Percentiles rank a stretch among this genome's conserved stretches.
Conservation (phyloP, 53 echinoderm and acorn worm genomes). For the Holothuria leucospilota region DNA sequence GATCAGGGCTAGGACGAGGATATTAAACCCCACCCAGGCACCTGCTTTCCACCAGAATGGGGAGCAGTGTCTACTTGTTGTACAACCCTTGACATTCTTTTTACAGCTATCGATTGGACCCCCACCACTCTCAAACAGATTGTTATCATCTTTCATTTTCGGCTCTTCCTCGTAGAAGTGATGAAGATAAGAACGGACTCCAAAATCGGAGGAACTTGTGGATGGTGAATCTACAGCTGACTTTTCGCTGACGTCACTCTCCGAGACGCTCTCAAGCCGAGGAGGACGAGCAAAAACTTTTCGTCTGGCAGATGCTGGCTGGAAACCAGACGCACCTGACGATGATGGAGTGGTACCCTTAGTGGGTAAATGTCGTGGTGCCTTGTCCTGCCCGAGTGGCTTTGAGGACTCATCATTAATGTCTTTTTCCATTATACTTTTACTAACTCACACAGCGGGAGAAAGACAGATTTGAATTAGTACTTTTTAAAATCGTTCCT, state of each 20-base stretch:
- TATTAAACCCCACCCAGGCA: slow-evolving; percentile 90
- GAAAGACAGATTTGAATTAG: too few species aligned
- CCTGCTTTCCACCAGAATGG: slow-evolving; percentile 98
- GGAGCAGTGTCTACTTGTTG: slow-evolving; percentile 61
- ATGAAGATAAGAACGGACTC: slow-evolving; percentile 93
- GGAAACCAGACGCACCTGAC: slow-evolving; percentile 5
- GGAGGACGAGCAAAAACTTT: slow-evolving; percentile 89
- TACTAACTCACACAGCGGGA: too few species aligned
- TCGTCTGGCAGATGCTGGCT: slow-evolving; percentile 57
- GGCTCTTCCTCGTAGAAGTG: slow-evolving; percentile 98
- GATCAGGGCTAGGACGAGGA: slow-evolving; percentile 86
- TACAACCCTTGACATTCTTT: slow-evolving; percentile 34
- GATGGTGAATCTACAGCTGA: slow-evolving; percentile 71
- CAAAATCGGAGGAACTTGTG: slow-evolving; percentile 84
- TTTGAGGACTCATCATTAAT: not conserved
- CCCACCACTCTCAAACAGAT: slow-evolving; percentile 62
- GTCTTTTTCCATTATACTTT: not conserved
- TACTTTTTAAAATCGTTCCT: too few species aligned
- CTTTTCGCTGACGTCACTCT: slow-evolving; percentile 85
- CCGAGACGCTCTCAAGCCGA: slow-evolving; percentile 92
- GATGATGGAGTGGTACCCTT: slow-evolving; percentile 47
- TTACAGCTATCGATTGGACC: slow-evolving; percentile 55
- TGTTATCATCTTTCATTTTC: slow-evolving; percentile 67
- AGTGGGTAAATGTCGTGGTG: slow-evolving; percentile 61
- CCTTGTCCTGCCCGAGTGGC: slow-evolving; percentile 51